Evolutionary conservation across 2,797 vertebrate genomes (phyloP), one percentile per base, ranked within the genome.

Genomic region (Harpagifer antarcticus): DNA sequence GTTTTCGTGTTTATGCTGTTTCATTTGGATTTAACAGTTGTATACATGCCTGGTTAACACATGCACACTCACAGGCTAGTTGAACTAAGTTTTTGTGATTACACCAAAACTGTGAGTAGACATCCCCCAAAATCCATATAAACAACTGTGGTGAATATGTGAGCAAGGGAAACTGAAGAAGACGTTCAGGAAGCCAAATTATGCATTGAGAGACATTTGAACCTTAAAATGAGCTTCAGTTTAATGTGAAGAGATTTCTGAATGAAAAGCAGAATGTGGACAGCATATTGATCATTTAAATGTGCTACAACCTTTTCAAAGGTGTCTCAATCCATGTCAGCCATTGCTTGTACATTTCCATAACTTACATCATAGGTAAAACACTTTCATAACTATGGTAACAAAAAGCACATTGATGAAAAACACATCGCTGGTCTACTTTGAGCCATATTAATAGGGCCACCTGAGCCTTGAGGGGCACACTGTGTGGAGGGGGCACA

Each of bases 301-400:
- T 23, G 14, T 42, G 19, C 6, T 42, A 42, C 14, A 3, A 8
- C 12, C 48, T 52, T 42, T 52, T 2, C 33, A 53, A 31, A 44
- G 23, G 16, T 14, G 23, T 56, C 4, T 54, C n/a, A 33, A 23
- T 62, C 27, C 16, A 8, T 14, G 43, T 65, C 31, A 33, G 47
- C 3, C 6, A 45, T 17, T 13, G 42, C 27, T 58, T 47, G n/a
- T 40, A 7, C 2, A 23, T 49, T 48, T 58, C 37, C 23, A 10
- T 20, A 8, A 44, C 15, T 9, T 57, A 19, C 1, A 11, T 13
- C n/a, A n/a, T 0, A 9, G 1, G 15, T 48, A 19, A 54, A 20
- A 14, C 3, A 53, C 9, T 58, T 44, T 72, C 71, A 76, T 74
- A 49, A 66, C 76, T 13, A 0, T 84, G 64, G 76, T 20, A 74